Evolutionary conservation across 2,797 vertebrate species (phyloP), one percentile per base, ranked within the genome.

Genomic region (Decapterus maruadsi): DNA sequence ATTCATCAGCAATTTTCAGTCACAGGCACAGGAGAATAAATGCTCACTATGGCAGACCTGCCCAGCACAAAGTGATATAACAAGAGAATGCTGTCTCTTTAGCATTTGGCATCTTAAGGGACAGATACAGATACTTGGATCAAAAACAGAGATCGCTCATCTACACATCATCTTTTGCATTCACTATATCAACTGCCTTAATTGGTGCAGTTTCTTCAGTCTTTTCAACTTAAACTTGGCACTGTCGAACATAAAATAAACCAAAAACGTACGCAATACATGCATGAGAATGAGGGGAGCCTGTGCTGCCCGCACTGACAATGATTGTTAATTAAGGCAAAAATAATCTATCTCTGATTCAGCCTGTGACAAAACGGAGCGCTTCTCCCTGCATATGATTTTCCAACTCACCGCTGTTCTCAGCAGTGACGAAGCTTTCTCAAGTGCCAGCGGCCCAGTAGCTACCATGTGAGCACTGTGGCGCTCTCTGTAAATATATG

Each of bases 241-340:
- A 4, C 36, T 16, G 38, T 43, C 22, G 9, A 13, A 58, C 58
- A 61, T 43, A 43, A 29, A 61, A 17, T 22, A 60, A 14, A 16
- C 20, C 1, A 43, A 43, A 43, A 26, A 26, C 1, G 26, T 1
- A 42, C 43, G 17, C 5, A 71, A 72, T 66, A 20, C 19, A 71
- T 43, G 19, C 4, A 1, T 19, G 17, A 20, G 2, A 51, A 43
- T 19, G 43, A 26, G 40, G 17, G 19, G 8, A n/a, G 16, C 34
- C 13, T 26, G n/a, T 42, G n/a, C 22, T 13, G 38, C 12, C 14
- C 42, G n/a, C 20, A 26, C 58, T 43, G 53, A 50, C 1, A 0
- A 14, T 42, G 17, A 19, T 58, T 8, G 50, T 62, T 60, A 66
- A 48, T 66, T 61, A 43, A 14, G 9, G 29, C n/a, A 29, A 65